These are phyloP conservation scores for Aspidapion aeneum DNA, from an alignment of 2,888 invertebrate genomes.

Conservation along the genomic window DNA sequence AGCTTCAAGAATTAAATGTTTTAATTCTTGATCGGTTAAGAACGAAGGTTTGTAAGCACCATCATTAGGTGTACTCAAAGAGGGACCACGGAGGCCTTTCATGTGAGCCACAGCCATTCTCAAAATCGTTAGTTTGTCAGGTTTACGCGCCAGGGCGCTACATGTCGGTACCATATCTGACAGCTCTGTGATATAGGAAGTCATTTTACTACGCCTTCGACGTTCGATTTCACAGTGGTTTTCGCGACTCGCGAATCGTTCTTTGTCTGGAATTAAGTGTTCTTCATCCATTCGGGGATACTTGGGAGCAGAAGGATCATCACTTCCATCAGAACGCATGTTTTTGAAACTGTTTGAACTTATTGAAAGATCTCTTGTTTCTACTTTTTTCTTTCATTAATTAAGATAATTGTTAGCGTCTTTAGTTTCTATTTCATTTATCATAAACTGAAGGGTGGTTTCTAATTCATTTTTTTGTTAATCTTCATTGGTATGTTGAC, in stretches of 20 bases:
- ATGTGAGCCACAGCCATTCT: constrained; percentile 68
- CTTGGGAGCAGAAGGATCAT: neutral
- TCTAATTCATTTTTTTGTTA: too few species aligned
- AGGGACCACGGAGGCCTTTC: neutral
- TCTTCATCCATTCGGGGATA: neutral
- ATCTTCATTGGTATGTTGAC: too few species aligned
- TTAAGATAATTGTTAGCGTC: too few species aligned
- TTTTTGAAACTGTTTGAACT: neutral
- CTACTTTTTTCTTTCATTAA: too few species aligned
- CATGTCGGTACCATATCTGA: constrained; percentile 99
- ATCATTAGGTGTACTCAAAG: constrained; percentile 79
- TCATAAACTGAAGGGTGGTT: too few species aligned
- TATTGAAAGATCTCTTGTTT: too few species aligned
- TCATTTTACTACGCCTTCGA: neutral
- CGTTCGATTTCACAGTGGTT: neutral
- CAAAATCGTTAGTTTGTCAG: constrained; percentile 97
- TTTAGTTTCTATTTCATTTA: too few species aligned
- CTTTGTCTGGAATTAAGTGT: neutral
- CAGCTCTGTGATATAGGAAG: constrained; percentile 79
- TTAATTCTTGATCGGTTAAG: constrained; percentile 96
- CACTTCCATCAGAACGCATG: neutral
- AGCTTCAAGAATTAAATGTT: constrained; percentile 97
- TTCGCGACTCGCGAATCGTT: neutral
- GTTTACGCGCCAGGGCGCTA: constrained; percentile 95
- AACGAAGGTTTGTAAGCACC: constrained; percentile 98